phyloP scores from a whole-genome alignment of 2,797 vertebrate species.

The Chaunax sp. region DNA sequence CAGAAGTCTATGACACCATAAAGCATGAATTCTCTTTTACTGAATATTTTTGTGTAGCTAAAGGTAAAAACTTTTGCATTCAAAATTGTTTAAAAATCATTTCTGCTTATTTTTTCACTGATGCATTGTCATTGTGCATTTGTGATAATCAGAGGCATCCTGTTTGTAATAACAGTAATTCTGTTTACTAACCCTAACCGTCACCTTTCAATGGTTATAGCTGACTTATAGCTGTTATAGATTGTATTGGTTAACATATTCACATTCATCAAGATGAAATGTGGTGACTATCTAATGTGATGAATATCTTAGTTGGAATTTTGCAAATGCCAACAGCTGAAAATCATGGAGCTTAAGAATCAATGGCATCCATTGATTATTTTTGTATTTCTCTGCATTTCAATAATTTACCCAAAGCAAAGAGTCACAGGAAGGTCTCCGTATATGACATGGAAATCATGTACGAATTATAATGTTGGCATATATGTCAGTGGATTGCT shows the following conservation, averaged over 20 bases:
- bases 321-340: conserved; percentile 58
- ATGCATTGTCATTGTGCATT: not conserved
- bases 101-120: not conserved
- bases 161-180: not conserved
- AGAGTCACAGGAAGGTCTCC: conserved; percentile 59
- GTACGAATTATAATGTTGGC: conserved; percentile 39
- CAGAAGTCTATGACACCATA: not conserved
- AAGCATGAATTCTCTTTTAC: conserved; percentile 11
- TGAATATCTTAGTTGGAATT: conserved; percentile 18
- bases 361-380: conserved; percentile 13
- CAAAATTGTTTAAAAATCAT: not conserved
- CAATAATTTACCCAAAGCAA: conserved; percentile 52
- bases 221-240: not conserved
- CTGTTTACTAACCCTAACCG: too few species aligned
- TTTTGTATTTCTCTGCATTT: conserved; percentile 46
- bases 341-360: conserved; percentile 27
- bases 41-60: conserved; percentile 1
- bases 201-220: not conserved
- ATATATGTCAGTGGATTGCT: conserved; percentile 23
- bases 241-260: conserved; percentile 3
- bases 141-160: not conserved
- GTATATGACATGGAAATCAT: conserved; percentile 51
- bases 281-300: conserved; percentile 7
- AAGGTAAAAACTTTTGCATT: conserved; percentile 19
- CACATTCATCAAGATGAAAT: conserved; percentile 16